Percentiles rank a stretch among this genome's conserved stretches.
Evolutionary conservation across 2,888 invertebrate species (phyloP).

Genomic region (Dynastes grantii): DNA sequence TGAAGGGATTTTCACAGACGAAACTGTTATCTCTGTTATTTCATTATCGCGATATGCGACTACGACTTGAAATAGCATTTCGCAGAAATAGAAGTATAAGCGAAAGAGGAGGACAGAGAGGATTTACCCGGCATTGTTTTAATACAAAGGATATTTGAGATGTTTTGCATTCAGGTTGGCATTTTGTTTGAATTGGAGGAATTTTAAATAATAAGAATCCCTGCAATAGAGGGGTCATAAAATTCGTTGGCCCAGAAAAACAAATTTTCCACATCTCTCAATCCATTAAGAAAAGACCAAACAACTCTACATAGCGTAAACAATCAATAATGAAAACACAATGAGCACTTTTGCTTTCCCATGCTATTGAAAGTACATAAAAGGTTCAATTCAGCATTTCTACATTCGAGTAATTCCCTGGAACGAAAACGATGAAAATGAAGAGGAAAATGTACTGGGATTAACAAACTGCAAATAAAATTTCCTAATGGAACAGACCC

Average conservation of each 20-base stretch:
- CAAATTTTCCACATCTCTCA: too few species aligned
- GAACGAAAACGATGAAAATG: background rate
- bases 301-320: background rate
- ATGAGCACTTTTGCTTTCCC: constrained; percentile 13
- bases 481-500: background rate
- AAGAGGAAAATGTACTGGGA: background rate
- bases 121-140: constrained; percentile 12
- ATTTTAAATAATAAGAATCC: background rate
- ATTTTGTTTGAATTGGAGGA: background rate
- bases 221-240: background rate
- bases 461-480: constrained; percentile 29
- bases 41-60: constrained; percentile 7
- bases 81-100: constrained; percentile 1
- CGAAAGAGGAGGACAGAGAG: background rate
- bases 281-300: too few species aligned
- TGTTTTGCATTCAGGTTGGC: constrained; percentile 23
- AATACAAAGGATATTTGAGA: constrained; percentile 39
- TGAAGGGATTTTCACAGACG: background rate
- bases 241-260: too few species aligned
- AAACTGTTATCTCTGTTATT: constrained; percentile 36
- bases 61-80: background rate
- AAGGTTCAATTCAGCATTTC: constrained; percentile 17
- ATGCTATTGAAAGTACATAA: background rate
- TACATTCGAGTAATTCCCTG: background rate
- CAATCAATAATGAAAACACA: constrained; percentile 13